Conservation (phyloP, 2,888 invertebrate genomes). For the Chamaedrilus cognettii region DNA sequence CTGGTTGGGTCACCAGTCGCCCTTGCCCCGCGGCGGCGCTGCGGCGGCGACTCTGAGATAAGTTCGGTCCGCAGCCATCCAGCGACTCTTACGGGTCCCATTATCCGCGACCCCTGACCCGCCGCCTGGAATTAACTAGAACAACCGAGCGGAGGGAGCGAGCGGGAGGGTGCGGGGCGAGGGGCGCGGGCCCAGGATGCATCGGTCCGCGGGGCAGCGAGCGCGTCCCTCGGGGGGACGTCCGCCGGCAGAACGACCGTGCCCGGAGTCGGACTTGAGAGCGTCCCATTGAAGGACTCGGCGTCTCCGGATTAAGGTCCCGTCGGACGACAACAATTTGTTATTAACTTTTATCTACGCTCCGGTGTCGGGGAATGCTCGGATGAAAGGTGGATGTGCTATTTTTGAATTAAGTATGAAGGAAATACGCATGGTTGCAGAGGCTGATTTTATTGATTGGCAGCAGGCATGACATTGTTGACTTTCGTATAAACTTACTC, state of each 20-base stretch:
- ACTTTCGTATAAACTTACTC: too few species aligned
- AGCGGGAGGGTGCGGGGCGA: neutral
- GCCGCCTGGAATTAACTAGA: slow-evolving; percentile 4
- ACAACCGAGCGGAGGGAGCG: neutral
- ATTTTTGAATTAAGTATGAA: neutral
- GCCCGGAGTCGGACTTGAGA: neutral
- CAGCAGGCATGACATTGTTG: too few species aligned
- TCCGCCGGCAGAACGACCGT: neutral
- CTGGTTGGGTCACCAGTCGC: too few species aligned
- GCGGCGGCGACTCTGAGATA: neutral
- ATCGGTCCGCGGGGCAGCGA: neutral
- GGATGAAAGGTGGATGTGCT: neutral
- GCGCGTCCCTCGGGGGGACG: neutral
- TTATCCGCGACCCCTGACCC: slow-evolving; percentile 3
- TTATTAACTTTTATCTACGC: slow-evolving; percentile 6
- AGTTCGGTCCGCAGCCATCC: neutral
- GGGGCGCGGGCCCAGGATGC: neutral
- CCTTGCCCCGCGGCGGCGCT: too few species aligned
- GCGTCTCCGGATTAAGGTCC: neutral
- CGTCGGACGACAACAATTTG: neutral
- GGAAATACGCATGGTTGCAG: neutral
- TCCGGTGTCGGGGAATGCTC: neutral
- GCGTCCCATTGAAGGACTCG: neutral
- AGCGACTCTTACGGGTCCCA: neutral
- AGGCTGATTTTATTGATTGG: too few species aligned